These are phyloP conservation scores for Dromococcyx pavoninus DNA, from an alignment of 2,797 vertebrate genomes.

Conservation along the genomic window DNA sequence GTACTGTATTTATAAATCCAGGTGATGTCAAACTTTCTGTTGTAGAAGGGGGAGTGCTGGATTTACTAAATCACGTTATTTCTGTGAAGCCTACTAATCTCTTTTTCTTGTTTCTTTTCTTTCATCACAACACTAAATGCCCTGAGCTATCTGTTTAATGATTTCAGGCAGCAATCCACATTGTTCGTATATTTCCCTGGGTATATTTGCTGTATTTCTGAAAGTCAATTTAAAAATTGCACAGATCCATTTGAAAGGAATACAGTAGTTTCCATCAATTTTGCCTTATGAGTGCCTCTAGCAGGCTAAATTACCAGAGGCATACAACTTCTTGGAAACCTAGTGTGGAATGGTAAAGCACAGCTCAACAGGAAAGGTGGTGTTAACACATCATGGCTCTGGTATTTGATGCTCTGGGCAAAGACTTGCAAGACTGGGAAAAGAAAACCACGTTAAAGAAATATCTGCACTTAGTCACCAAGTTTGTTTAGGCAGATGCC, in stretches of 20 bases:
- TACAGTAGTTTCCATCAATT: neutral
- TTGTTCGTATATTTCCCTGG: slow-evolving; percentile 26
- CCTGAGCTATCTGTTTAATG: neutral
- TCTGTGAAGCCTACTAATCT: neutral
- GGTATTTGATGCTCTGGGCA: slow-evolving; percentile 24
- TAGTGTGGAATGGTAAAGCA: neutral
- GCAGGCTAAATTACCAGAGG: neutral
- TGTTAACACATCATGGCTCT: slow-evolving; percentile 2
- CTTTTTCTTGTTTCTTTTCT: neutral
- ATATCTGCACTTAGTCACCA: slow-evolving; percentile 14
- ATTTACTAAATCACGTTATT: neutral
- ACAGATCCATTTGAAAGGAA: neutral
- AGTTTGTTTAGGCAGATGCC: neutral
- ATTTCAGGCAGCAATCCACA: slow-evolving; percentile 16
- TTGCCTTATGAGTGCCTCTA: neutral
- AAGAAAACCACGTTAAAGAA: neutral
- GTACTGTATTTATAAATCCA: neutral
- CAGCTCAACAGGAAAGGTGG: slow-evolving; percentile 32
- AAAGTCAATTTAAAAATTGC: slow-evolving; percentile 8
- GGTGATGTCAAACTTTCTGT: neutral
- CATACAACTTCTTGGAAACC: neutral
- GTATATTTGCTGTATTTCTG: neutral
- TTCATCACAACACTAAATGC: neutral
- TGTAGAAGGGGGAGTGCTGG: accelerated
- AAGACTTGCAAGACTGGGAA: neutral